Conservation (phyloP, 2,113 vertebrate species). For the Paradoxurus hermaphroditus region DNA sequence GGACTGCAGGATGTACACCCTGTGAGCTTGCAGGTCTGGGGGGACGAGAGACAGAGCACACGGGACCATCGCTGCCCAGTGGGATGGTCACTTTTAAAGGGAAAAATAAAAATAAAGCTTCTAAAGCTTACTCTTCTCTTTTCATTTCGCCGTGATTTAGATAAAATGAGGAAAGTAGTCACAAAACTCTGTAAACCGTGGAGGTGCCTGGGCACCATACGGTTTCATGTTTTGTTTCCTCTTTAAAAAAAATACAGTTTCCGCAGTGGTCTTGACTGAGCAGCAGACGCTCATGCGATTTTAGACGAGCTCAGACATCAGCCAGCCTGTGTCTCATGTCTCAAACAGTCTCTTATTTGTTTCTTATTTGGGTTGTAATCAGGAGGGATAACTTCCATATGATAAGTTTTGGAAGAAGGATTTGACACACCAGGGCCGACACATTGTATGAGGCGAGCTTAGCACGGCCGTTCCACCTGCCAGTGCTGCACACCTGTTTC, state of each 20-base stretch:
- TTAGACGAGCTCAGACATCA: not conserved
- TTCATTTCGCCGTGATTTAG: not conserved
- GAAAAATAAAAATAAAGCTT: not conserved
- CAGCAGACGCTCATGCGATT: not conserved
- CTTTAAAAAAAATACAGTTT: not conserved
- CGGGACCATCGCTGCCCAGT: not conserved
- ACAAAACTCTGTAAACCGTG: not conserved
- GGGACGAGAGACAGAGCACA: not conserved
- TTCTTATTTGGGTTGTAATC: not conserved
- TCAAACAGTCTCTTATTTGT: not conserved
- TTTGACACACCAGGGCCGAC: not conserved
- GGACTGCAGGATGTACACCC: not conserved
- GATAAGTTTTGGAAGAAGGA: not conserved
- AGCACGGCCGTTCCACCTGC: not conserved
- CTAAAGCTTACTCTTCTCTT: not conserved
- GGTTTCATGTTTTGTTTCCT: not conserved
- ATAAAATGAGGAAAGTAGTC: not conserved
- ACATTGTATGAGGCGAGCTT: not conserved
- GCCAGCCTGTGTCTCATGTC: not conserved
- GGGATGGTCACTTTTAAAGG: not conserved
- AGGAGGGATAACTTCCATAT: not conserved
- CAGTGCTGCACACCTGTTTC: not conserved
- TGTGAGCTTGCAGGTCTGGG: not conserved
- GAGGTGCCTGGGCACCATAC: not conserved
- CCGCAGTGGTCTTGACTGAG: not conserved